These are phyloP conservation scores for Nasalis larvatus DNA, from an alignment of 2,113 vertebrate genomes.

Conservation along the genomic window DNA sequence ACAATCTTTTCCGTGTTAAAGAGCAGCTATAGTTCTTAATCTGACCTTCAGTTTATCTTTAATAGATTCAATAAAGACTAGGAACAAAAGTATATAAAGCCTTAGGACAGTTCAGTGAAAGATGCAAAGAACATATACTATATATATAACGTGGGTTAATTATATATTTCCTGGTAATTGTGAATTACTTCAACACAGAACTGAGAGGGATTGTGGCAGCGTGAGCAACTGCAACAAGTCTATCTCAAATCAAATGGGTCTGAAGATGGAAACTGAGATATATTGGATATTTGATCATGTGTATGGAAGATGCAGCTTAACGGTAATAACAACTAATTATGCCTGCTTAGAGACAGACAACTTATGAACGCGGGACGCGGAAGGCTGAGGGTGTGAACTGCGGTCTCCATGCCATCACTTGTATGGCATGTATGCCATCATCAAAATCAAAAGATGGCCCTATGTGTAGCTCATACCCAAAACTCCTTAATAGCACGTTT, in stretches of 20 bases:
- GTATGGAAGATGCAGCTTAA: neutral
- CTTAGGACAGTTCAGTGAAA: constrained; percentile 41
- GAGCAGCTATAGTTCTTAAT: constrained; percentile 4
- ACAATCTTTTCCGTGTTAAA: neutral
- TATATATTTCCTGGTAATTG: constrained; percentile 38
- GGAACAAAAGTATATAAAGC: constrained; percentile 28
- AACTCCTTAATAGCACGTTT: constrained; percentile 15
- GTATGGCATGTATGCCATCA: neutral
- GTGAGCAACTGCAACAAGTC: constrained; percentile 24
- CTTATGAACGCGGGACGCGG: too few species aligned
- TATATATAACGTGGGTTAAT: constrained; percentile 19
- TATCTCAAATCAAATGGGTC: neutral
- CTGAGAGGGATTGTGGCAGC: neutral
- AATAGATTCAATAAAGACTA: constrained; percentile 19
- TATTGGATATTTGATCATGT: neutral
- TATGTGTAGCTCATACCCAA: neutral
- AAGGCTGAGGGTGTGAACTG: too few species aligned
- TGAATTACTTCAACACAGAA: constrained; percentile 18
- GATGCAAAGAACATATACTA: constrained; percentile 25
- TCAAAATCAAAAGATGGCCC: neutral
- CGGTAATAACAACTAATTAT: neutral
- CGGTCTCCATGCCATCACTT: too few species aligned
- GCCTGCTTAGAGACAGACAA: neutral
- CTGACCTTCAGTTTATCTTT: constrained; percentile 39
- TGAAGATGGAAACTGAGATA: neutral